A percentile compares a stretch with the other conserved stretches of the same genome.
Conservation (phyloP, 1,140 invertebrate species). For the Danaus melanippus region DNA sequence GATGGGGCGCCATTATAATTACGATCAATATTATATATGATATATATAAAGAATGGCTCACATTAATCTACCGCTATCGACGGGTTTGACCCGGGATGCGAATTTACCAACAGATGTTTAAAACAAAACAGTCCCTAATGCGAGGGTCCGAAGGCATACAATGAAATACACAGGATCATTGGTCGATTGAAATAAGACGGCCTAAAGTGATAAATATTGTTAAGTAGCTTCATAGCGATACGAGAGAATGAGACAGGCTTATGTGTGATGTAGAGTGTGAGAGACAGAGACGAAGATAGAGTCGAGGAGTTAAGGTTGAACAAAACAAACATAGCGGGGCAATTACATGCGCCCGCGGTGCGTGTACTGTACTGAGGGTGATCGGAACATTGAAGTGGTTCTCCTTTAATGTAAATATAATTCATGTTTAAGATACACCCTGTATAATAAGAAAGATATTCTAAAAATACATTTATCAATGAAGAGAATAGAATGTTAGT, state of each 20-base stretch:
- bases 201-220: constrained; percentile 53
- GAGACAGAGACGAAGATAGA: constrained; percentile 21
- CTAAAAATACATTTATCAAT: too few relatives aligned
- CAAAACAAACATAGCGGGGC: constrained; percentile 62
- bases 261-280: constrained; percentile 7
- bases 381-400: too few relatives aligned
- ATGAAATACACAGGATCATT: constrained; percentile 23
- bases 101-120: constrained; percentile 15
- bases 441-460: too few relatives aligned
- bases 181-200: constrained; percentile 25
- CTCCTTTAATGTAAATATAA: too few relatives aligned
- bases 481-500: too few relatives aligned
- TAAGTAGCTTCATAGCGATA: constrained; percentile 41
- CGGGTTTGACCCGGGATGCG: constrained; percentile 20
- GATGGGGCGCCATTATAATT: constrained; percentile 60
- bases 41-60: constrained; percentile 47
- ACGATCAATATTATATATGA: constrained; percentile 62
- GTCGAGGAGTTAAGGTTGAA: constrained; percentile 41
- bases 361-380: constrained; percentile 21
- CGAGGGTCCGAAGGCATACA: constrained; percentile 8
- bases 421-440: too few relatives aligned
- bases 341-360: constrained; percentile 58
- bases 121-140: constrained; percentile 14
- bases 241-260: constrained; percentile 20
- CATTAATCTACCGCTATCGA: constrained; percentile 53